These are phyloP conservation scores for Elephas maximus DNA, from an alignment of 2,113 vertebrate species.

Conservation along the genomic window DNA sequence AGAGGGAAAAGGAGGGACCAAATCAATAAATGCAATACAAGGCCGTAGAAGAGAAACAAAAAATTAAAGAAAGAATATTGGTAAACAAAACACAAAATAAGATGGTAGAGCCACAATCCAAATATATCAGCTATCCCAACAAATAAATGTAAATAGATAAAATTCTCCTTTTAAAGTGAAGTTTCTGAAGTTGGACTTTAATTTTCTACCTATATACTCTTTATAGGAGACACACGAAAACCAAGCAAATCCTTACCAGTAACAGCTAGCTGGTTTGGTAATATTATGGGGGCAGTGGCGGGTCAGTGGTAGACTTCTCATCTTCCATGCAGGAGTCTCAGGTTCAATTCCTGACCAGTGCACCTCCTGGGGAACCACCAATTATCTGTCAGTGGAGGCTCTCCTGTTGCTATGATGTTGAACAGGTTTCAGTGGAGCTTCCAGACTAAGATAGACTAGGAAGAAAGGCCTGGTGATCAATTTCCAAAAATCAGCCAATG, in stretches of 20 bases:
- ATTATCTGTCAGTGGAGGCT: too few relatives aligned
- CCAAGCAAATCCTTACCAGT: not conserved
- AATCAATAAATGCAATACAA: not conserved
- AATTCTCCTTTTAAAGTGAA: not conserved
- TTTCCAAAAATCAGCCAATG: too few relatives aligned
- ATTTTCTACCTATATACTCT: not conserved
- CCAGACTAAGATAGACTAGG: too few relatives aligned
- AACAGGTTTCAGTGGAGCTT: too few relatives aligned
- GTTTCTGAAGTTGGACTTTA: not conserved
- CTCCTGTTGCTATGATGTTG: too few relatives aligned
- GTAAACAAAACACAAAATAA: not conserved
- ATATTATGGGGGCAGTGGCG: not conserved
- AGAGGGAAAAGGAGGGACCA: not conserved
- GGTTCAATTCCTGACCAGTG: too few relatives aligned
- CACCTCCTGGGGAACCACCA: too few relatives aligned
- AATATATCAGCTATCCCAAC: not conserved
- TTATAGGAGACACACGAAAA: not conserved
- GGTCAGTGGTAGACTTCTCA: too few relatives aligned
- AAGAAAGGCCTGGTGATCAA: too few relatives aligned
- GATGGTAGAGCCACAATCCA: not conserved
- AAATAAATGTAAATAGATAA: conserved; percentile 4
- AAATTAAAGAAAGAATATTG: not conserved
- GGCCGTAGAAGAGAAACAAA: not conserved
- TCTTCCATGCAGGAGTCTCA: too few relatives aligned
- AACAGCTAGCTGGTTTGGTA: not conserved